Evolutionary conservation across 2,113 vertebrate genomes (phyloP), one percentile per base, ranked within the genome.

Genomic region (Otocyon megalotis): DNA sequence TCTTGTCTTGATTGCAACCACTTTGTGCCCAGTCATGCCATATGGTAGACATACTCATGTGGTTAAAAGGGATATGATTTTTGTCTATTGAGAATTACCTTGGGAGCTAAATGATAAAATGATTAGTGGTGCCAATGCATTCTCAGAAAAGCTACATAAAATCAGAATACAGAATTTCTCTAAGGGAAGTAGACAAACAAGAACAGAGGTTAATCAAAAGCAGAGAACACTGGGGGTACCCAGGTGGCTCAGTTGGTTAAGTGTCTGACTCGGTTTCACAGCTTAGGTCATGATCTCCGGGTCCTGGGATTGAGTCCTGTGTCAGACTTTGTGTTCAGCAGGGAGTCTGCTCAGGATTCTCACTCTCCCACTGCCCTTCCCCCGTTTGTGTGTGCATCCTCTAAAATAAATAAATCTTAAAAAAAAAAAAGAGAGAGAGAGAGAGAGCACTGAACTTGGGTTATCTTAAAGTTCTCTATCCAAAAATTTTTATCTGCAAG

Each of bases 21-120:
- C 8, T 94, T 9, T 94, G 56, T 54, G n/a, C 53, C 28, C 14
- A 90, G 2, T 88, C 14, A 67, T 63, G 32, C 11, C 14, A 30
- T 17, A 7, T 32, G 37, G 76, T 43, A 94, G 12, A 63, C 24
- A 79, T 3, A 65, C 32, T 37, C 74, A 67, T 53, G 11, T 54
- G 20, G n/a, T 71, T 87, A 87, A 81, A 56, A 30, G 53, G 14
- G 22, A n/a, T 76, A 35, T 72, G 48, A 86, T 82, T 88, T 85
- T 48, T 89, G 12, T 93, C 19, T 83, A n/a, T 3, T 96, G 62
- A 94, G 50, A 97, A 93, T 76, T 76, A 86, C 30, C 30, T 22
- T 43, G 53, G 24, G 58, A 94, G 30, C 5, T 20, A 72, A 88
- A 1, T 60, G 50, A 84, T 60, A 56, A 1, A 87, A 12, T 74